Base-by-base conservation (phyloP, 2,113 vertebrate species). In the Myodes glareolus region DNA sequence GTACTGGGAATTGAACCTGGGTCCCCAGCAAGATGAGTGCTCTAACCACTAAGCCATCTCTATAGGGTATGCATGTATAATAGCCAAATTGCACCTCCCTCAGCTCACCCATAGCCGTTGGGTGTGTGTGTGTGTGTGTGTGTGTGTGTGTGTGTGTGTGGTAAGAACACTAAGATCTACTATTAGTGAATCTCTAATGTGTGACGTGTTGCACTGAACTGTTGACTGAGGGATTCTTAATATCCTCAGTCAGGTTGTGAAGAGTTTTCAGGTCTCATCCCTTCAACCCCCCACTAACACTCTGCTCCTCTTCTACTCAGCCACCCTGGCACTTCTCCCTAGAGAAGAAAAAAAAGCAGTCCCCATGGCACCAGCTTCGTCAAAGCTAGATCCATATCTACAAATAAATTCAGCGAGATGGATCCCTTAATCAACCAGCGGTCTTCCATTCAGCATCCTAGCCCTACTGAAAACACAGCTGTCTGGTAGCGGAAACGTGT, bases 381-480 rank as follows among this genome's bases (percentile, higher is more conserved):
- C 3, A 67, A 81, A 93, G 31, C 55, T 68, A 76, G 42, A 25
- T 19, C 33, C 2, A 25, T 8, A 33, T 4, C 52, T 65, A 31
- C 8, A 29, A 8, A 55, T 33, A 17, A 90, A 77, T 88, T 52
- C 45, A 39, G 8, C 13, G n/a, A 73, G 36, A 68, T 6, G 4
- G 10, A 65, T 67, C 27, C 16, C 47, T 90, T 84, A 63, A 88
- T 70, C n/a, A 94, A 73, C 76, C 63, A 87, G 47, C 61, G 33
- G 70, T 72, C 39, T 68, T 19, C 13, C 23, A 1, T 29, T 52
- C 47, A 42, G 8, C 27, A n/a, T 27, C 90, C 33, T 21, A 39
- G 78, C 45, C 78, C 39, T 94, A 0, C 14, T 96, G 81, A 93
- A 58, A 94, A 80, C n/a, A 81, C 68, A 91, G 70, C 19, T 88